Evolutionary conservation across 2,797 vertebrate species (phyloP).

Genomic region (Muraenolepis orangiensis): DNA sequence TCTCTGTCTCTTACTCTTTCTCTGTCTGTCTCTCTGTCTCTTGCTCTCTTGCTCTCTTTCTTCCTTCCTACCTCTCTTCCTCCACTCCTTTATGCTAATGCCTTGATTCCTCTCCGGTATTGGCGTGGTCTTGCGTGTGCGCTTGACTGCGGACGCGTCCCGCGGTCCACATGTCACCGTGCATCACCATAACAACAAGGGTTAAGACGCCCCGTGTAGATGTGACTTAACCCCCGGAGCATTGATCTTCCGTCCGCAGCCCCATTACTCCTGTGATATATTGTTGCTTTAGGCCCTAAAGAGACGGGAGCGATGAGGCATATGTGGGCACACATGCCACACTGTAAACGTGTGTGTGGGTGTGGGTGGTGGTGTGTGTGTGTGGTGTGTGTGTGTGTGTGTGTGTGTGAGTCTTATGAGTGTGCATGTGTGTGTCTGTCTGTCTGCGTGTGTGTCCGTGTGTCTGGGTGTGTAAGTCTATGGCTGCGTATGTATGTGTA

Average conservation of each 20-base stretch:
- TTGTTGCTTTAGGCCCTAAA: slow-evolving; percentile 56
- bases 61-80: background rate
- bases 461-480: background rate
- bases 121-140: background rate
- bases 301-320: slow-evolving; percentile 20
- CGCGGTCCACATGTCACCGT: slow-evolving; percentile 38
- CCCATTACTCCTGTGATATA: slow-evolving; percentile 69
- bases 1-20: background rate
- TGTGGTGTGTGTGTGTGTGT: too few relatives aligned
- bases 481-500: background rate
- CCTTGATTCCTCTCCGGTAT: background rate
- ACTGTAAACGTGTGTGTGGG: background rate
- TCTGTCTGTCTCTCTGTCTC: slow-evolving; percentile 9
- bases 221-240: slow-evolving; percentile 69
- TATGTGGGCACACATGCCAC: slow-evolving; percentile 1
- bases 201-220: slow-evolving; percentile 64
- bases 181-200: slow-evolving; percentile 48
- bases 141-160: background rate
- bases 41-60: background rate
- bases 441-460: background rate
- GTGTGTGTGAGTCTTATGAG: background rate
- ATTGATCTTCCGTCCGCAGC: slow-evolving; percentile 76
- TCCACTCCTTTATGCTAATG: slow-evolving; percentile 17
- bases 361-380: background rate
- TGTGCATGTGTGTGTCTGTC: background rate